These are phyloP conservation scores for Tupiocoris notatus DNA, from an alignment of 2,888 invertebrate species.

Conservation along the genomic window DNA sequence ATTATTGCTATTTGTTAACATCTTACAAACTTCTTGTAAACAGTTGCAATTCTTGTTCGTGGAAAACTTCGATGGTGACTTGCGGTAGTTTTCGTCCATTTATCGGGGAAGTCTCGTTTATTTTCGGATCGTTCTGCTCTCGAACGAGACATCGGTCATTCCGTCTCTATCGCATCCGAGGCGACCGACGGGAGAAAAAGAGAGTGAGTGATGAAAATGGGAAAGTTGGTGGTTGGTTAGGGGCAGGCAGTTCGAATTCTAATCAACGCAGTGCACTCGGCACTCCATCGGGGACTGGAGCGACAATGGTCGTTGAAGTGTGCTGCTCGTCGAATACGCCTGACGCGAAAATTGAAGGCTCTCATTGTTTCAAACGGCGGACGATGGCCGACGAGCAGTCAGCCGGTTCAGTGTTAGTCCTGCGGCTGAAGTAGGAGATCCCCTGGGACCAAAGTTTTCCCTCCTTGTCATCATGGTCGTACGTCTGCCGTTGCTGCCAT, in stretches of 20 bases:
- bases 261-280: constrained; percentile 35
- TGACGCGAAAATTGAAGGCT: background rate
- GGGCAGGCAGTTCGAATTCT: background rate
- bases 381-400: background rate
- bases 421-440: background rate
- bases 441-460: background rate
- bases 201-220: too few relatives aligned
- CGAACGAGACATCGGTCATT: background rate
- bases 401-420: background rate
- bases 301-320: background rate
- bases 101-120: too few relatives aligned
- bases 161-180: too few relatives aligned
- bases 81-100: too few relatives aligned
- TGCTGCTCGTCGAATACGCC: background rate
- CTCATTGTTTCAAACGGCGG: background rate
- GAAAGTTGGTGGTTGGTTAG: background rate
- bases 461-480: background rate
- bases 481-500: constrained; percentile 5
- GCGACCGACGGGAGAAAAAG: too few relatives aligned
- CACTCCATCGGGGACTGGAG: background rate
- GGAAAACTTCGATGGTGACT: too few relatives aligned
- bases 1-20: too few relatives aligned
- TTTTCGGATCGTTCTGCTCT: background rate
- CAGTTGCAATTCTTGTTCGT: too few relatives aligned
- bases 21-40: too few relatives aligned